A percentile compares a stretch with the other conserved stretches of the same genome.
phyloP scores from a whole-genome alignment of 1,140 invertebrate species.

The Apis mellifera region Amel_HAv3.1 CM009937.2:13468501-13469000 shows the following conservation, averaged over 20 bases:
- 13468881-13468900: neutral
- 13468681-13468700: neutral
- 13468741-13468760: neutral
- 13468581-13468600: neutral
- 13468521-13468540: conserved; percentile 30
- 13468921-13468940: neutral
- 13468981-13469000: no score
- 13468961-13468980: no score
- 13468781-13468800: neutral
- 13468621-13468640: neutral
- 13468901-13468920: neutral
- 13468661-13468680: neutral
- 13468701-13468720: neutral
- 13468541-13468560: neutral
- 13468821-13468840: no score
- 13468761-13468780: neutral
- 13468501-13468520: conserved; percentile 32
- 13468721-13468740: neutral
- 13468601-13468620: neutral
- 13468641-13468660: neutral
- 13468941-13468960: neutral
- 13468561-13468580: neutral
- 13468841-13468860: neutral
- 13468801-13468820: neutral
- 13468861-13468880: neutral